phyloP scores from a whole-genome alignment of 2,113 vertebrate species.

The Poeciliopsis occidentalis region DNA sequence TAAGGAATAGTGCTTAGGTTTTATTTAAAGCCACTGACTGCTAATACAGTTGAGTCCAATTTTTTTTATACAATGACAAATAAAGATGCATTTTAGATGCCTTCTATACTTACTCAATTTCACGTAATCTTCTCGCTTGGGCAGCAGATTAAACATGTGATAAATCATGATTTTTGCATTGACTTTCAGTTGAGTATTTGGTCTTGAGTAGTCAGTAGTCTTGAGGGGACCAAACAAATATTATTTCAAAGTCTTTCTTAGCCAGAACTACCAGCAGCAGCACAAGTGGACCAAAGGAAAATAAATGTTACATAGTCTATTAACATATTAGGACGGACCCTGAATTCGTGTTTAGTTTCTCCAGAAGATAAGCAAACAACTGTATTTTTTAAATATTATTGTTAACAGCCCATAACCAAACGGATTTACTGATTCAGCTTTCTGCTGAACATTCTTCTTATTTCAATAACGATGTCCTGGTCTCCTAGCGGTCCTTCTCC shows the following conservation, averaged over 20 bases:
- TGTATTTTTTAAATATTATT: not conserved
- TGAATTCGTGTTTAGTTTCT: not conserved
- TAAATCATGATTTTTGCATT: conserved; percentile 45
- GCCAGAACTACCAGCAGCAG: conserved; percentile 14
- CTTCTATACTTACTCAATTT: not conserved
- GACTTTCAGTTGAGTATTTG: conserved; percentile 25
- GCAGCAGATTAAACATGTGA: conserved; percentile 49
- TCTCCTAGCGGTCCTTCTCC: not conserved
- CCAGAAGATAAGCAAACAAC: conserved; percentile 2
- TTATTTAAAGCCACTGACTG: no score
- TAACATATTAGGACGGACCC: not conserved
- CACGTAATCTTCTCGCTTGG: not conserved
- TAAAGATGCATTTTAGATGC: no score
- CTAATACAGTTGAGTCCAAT: no score
- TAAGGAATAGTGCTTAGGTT: no score
- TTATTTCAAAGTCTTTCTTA: conserved; percentile 16
- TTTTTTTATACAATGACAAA: no score
- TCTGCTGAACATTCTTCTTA: not conserved
- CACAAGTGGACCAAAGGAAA: conserved; percentile 5
- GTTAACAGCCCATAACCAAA: not conserved
- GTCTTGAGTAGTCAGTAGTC: conserved; percentile 15
- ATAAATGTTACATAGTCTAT: not conserved
- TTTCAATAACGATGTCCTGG: conserved; percentile 11
- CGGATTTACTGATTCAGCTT: not conserved
- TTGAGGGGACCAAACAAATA: conserved; percentile 17